Percentiles rank a stretch among this genome's conserved stretches.
Evolutionary conservation across 1,140 invertebrate genomes (phyloP).

Genomic region (Apocrypta bakeri): DNA sequence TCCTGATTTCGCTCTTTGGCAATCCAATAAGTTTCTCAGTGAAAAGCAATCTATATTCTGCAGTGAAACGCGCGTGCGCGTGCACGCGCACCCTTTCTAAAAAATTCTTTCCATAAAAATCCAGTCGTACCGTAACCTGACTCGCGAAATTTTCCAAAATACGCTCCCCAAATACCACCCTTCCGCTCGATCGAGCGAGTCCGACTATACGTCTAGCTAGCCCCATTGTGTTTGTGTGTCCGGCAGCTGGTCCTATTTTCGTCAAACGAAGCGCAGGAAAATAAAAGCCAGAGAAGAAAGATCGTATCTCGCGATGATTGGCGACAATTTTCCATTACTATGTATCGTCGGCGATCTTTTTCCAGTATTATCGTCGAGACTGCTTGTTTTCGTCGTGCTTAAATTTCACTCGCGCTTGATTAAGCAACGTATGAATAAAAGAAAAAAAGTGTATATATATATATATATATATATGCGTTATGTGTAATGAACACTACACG

Average conservation of each 20-base stretch:
- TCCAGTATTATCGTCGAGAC: not conserved
- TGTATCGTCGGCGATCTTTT: constrained; percentile 60
- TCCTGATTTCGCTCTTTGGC: not conserved
- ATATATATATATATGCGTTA: no score
- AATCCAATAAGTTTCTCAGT: not conserved
- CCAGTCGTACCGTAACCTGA: constrained; percentile 17
- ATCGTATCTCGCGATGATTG: constrained; percentile 68
- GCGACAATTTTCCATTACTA: constrained; percentile 71
- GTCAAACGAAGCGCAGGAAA: constrained; percentile 61
- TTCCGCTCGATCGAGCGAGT: constrained; percentile 31
- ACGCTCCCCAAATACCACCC: not conserved
- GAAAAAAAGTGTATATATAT: no score
- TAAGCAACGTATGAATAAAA: not conserved
- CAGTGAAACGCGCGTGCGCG: no score
- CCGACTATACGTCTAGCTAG: not conserved
- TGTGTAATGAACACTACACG: no score
- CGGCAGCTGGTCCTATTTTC: constrained; percentile 52
- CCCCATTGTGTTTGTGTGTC: not conserved
- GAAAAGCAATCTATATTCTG: not conserved
- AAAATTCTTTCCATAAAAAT: not conserved
- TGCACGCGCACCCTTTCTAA: not conserved
- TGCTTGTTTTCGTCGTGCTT: not conserved
- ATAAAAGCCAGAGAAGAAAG: constrained; percentile 30
- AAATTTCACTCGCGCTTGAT: constrained; percentile 26
- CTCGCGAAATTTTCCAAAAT: constrained; percentile 9